These are phyloP conservation scores for Brachionus sp. DNA, from an alignment of 1,140 invertebrate genomes.

Conservation along the genomic window DNA sequence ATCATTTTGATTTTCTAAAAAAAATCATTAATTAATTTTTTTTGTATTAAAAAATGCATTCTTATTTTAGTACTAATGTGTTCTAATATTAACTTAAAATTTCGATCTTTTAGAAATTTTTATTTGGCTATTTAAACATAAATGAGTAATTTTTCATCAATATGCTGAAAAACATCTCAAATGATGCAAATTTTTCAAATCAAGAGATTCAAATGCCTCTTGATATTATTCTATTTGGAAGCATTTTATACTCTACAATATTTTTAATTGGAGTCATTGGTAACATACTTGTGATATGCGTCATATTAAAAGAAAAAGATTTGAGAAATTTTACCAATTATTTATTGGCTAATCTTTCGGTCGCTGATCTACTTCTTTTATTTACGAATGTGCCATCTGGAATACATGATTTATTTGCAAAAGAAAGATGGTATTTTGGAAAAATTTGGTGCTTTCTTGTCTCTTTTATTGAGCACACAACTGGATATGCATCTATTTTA, in stretches of 20 bases:
- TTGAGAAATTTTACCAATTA: conserved; percentile 91
- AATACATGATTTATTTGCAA: conserved; percentile 41
- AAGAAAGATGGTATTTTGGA: conserved; percentile 42
- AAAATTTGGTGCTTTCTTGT: conserved; percentile 26
- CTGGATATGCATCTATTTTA: conserved; percentile 32
- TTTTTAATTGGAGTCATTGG: conserved; percentile 79
- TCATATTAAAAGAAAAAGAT: conserved; percentile 83
- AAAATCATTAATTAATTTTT: too few species aligned
- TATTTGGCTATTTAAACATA: too few species aligned
- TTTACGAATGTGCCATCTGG: conserved; percentile 42
- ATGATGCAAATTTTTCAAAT: not conserved
- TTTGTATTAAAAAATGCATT: too few species aligned
- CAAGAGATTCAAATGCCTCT: conserved; percentile 7
- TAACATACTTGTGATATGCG: conserved; percentile 84
- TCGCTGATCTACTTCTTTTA: conserved; percentile 51
- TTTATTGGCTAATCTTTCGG: conserved; percentile 65
- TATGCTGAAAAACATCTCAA: not conserved
- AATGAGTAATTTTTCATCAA: not conserved
- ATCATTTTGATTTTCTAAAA: too few species aligned
- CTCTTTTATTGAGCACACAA: conserved; percentile 33
- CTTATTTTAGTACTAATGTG: too few species aligned
- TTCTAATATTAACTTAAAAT: too few species aligned
- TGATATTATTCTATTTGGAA: conserved; percentile 19
- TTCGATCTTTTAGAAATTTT: not conserved
- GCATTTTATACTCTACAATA: conserved; percentile 72